phyloP scores from a whole-genome alignment of 2,113 vertebrate species.

The Hippopotamus amphibius region DNA sequence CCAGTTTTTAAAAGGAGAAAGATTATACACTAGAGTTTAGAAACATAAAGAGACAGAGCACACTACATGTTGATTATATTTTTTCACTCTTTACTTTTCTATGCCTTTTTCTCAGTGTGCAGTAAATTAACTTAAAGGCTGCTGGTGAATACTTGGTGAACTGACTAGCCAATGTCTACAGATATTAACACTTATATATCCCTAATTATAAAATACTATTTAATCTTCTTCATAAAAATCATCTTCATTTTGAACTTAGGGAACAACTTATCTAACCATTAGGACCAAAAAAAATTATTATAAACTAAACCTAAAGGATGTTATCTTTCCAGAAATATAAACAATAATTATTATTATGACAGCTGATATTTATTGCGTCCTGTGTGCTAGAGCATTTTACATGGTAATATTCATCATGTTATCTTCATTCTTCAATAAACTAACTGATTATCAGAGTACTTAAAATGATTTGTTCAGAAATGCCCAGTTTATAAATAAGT shows the following conservation, averaged over 20 bases:
- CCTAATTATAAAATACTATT: not conserved
- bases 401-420: not conserved
- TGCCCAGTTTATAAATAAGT: not conserved
- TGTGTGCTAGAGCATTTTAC: not conserved
- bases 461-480: conserved; percentile 38
- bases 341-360: not conserved
- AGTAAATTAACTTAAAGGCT: conserved; percentile 40
- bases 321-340: conserved; percentile 17
- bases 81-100: conserved; percentile 45
- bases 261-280: conserved; percentile 1
- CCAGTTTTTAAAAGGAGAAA: not conserved
- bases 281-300: not conserved
- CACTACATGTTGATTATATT: not conserved
- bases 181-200: conserved; percentile 5
- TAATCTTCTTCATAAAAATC: conserved; percentile 45
- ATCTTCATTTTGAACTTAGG: conserved; percentile 1
- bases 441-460: not conserved
- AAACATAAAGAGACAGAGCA: not conserved
- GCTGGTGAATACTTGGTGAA: not conserved
- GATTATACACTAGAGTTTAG: not conserved
- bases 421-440: not conserved
- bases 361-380: not conserved
- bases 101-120: not conserved
- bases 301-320: not conserved
- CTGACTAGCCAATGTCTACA: not conserved